Base-by-base conservation (phyloP, 2,888 invertebrate species). In the Congeria kusceri region DNA sequence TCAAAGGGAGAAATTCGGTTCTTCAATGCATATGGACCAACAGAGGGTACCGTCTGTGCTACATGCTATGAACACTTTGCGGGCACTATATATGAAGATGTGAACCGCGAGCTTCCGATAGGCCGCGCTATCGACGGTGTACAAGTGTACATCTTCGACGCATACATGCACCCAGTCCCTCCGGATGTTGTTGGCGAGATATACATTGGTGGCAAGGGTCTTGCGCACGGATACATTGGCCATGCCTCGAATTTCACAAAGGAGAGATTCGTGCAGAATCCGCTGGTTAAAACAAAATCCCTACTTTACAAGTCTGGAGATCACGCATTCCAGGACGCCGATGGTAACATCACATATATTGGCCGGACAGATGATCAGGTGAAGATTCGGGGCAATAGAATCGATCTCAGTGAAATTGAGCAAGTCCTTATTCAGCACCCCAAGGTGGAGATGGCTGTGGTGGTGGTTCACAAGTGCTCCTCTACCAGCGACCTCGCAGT, bases 31-130 rank as follows among this genome's bases (percentile, higher is more conserved):
- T 98, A 97, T 89, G 98, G 98, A 0, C 97, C 97, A 84, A 97
- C 98, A 0, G 98, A 98, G 93, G 96, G 97, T 0, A 97, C 97
- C 96, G 98, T 97, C 0, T 98, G 97, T 91, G 97, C 98, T 1
- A 97, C 97, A 0, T 97, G 95, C 89, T 96, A 96, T 86, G 94
- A 96, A 0, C 94, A 97, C 64, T 91, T 94, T 18, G 78, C 89
- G 23, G 90, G 91, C 27, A 77, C 83, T 46, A 57, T 79, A 0
- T 67, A 84, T n/a, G 86, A 84, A 65, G 80, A 77, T 46, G 81
- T 86, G 69, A 69, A 94, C 94, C 4, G 96, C 32, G 96, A 96
- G 86, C 95, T 98, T 64, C 97, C 97, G 1, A 97, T 98, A 96
- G 97, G 97, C 29, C 92, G 95, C 27, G 97, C 97, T 0, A 92